These are phyloP conservation scores for Scaptomyza parva DNA, from an alignment of 2,888 invertebrate genomes.

Conservation along the genomic window DNA sequence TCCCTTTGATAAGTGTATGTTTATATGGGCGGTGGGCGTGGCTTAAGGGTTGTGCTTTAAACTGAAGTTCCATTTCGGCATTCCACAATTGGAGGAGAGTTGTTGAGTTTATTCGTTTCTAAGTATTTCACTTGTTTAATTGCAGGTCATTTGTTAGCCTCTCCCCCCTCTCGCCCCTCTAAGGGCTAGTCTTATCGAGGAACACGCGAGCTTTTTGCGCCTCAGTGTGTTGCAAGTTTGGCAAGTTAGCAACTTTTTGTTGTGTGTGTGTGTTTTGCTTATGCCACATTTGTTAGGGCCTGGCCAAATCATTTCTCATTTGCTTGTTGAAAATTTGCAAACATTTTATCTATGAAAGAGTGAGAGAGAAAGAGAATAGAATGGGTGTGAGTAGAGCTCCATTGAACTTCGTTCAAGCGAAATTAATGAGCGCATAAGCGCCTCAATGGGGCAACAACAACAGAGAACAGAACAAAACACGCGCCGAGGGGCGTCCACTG, in stretches of 20 bases:
- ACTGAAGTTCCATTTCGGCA: constrained; percentile 35
- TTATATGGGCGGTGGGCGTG: background rate
- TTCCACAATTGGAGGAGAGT: no score
- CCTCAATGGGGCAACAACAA: constrained; percentile 61
- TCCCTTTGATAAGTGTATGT: no score
- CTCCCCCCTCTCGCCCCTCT: background rate
- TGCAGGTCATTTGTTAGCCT: constrained; percentile 71
- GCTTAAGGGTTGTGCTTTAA: background rate
- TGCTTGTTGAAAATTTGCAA: constrained; percentile 68
- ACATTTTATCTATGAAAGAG: constrained; percentile 48
- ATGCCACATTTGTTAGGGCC: constrained; percentile 50
- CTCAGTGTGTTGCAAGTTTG: constrained; percentile 25
- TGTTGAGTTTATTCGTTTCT: constrained; percentile 14
- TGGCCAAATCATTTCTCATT: constrained; percentile 73
- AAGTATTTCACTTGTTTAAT: constrained; percentile 65
- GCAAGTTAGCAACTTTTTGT: constrained; percentile 32
- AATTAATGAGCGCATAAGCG: constrained; percentile 76
- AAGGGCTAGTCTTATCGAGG: constrained; percentile 28
- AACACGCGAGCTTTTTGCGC: constrained; percentile 31
- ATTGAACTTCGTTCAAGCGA: constrained; percentile 77
- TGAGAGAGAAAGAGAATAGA: background rate
- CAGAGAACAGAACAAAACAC: no score
- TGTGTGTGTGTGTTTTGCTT: no score
- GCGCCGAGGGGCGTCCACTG: constrained; percentile 66
- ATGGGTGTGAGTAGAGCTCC: constrained; percentile 37